Evolutionary conservation across 1,140 invertebrate genomes (phyloP).

Genomic region (Branchinecta lynchi): DNA sequence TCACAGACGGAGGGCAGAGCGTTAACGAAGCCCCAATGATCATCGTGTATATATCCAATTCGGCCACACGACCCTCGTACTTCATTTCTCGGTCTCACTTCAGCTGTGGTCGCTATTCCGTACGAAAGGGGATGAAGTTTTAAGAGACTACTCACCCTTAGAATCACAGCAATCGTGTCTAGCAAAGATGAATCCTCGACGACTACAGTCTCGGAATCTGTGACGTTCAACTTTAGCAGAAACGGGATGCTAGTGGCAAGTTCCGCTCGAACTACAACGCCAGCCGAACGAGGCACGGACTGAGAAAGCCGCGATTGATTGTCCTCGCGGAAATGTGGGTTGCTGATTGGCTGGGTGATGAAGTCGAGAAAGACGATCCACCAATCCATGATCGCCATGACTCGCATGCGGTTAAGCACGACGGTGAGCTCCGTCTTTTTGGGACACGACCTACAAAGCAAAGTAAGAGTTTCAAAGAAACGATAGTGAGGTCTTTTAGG

Average conservation of each 20-base stretch:
- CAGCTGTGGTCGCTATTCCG: no score
- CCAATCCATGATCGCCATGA: constrained; percentile 89
- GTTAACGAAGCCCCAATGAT: no score
- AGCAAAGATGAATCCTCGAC: constrained; percentile 72
- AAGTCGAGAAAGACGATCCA: constrained; percentile 71
- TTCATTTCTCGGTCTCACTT: no score
- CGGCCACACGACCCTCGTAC: no score
- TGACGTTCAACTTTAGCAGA: constrained; percentile 83
- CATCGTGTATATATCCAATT: no score
- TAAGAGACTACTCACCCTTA: constrained; percentile 44
- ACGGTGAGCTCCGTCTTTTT: constrained; percentile 60
- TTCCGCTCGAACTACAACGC: neutral
- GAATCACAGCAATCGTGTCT: constrained; percentile 85
- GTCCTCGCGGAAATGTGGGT: neutral
- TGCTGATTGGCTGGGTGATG: constrained; percentile 34
- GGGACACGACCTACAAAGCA: constrained; percentile 28
- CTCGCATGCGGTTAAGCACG: constrained; percentile 82
- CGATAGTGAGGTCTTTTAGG: neutral
- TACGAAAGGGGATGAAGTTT: no score
- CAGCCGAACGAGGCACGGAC: neutral
- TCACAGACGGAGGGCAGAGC: no score
- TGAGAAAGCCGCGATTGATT: neutral
- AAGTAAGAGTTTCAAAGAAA: neutral
- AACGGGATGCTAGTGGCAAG: constrained; percentile 36
- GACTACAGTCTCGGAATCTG: constrained; percentile 84